A percentile compares a stretch with the other conserved stretches of the same genome.
Conservation (phyloP, 2,888 invertebrate genomes). For the Sinelater perroti region DNA sequence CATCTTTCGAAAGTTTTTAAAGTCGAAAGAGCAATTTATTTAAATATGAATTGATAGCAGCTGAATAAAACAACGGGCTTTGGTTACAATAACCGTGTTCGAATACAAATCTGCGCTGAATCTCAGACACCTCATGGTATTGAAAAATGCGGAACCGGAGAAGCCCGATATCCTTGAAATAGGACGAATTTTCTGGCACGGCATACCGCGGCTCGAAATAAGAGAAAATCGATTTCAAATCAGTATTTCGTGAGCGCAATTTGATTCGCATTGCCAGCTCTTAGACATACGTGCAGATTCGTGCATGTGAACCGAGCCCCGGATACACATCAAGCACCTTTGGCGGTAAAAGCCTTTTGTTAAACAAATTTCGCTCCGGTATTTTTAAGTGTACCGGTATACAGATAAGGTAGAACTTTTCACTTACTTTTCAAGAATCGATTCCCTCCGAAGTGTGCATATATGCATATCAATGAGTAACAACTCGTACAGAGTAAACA, state of each 20-base stretch:
- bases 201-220: neutral
- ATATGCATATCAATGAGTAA: slow-evolving; percentile 50
- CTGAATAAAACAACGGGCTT: slow-evolving; percentile 17
- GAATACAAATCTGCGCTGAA: slow-evolving; percentile 21
- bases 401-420: slow-evolving; percentile 43
- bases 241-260: neutral
- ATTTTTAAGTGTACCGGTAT: slow-evolving; percentile 28
- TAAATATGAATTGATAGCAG: slow-evolving; percentile 17
- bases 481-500: slow-evolving; percentile 50
- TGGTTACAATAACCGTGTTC: slow-evolving; percentile 17
- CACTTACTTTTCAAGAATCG: slow-evolving; percentile 48
- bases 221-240: slow-evolving; percentile 7
- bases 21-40: slow-evolving; percentile 2
- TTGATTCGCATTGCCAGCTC: neutral
- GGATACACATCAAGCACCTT: slow-evolving; percentile 2
- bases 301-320: neutral
- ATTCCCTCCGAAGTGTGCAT: slow-evolving; percentile 46
- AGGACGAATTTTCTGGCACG: slow-evolving; percentile 3
- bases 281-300: slow-evolving; percentile 6
- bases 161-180: slow-evolving; percentile 21
- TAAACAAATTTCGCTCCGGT: slow-evolving; percentile 24
- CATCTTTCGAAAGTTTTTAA: slow-evolving; percentile 2
- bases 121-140: slow-evolving; percentile 21
- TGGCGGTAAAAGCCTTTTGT: slow-evolving; percentile 21
- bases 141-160: slow-evolving; percentile 20